Evolutionary conservation across 2,113 vertebrate genomes (phyloP).

Genomic region (Rana temporaria): DNA sequence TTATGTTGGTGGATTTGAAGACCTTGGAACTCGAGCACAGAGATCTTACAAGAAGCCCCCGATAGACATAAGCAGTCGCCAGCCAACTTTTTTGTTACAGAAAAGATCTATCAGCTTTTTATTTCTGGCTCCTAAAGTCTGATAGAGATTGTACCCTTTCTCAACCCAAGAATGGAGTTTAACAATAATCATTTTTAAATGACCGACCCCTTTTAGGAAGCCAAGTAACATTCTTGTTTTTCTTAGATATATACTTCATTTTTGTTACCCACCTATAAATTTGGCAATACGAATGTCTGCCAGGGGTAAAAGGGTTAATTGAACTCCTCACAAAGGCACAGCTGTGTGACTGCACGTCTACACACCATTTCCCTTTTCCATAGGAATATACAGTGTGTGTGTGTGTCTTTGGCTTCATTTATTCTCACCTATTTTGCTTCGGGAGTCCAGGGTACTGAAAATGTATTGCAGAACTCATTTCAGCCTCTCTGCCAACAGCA

Average conservation of each 20-base stretch:
- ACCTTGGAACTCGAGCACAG: no score
- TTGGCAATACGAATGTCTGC: not conserved
- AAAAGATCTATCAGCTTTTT: no score
- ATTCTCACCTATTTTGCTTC: conserved; percentile 56
- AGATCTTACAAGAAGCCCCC: no score
- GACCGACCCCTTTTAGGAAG: no score
- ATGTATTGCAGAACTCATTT: conserved; percentile 56
- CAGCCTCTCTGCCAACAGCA: conserved; percentile 55
- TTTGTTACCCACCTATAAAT: not conserved
- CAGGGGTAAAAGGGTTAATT: conserved; percentile 30
- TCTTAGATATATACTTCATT: not conserved
- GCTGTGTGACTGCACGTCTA: conserved; percentile 12
- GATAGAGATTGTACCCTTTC: no score
- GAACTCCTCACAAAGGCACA: conserved; percentile 27
- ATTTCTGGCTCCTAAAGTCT: no score
- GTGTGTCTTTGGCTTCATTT: conserved; percentile 53
- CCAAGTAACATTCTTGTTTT: no score
- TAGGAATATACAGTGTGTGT: conserved; percentile 47
- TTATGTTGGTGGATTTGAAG: no score
- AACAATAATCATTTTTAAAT: no score
- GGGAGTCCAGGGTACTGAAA: conserved; percentile 48
- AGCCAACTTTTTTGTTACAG: not conserved
- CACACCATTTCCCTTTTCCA: conserved; percentile 29
- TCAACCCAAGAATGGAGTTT: no score
- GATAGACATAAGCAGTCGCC: no score